Conservation (phyloP, 2,797 vertebrate genomes). For the Chromobotia macracanthus region DNA sequence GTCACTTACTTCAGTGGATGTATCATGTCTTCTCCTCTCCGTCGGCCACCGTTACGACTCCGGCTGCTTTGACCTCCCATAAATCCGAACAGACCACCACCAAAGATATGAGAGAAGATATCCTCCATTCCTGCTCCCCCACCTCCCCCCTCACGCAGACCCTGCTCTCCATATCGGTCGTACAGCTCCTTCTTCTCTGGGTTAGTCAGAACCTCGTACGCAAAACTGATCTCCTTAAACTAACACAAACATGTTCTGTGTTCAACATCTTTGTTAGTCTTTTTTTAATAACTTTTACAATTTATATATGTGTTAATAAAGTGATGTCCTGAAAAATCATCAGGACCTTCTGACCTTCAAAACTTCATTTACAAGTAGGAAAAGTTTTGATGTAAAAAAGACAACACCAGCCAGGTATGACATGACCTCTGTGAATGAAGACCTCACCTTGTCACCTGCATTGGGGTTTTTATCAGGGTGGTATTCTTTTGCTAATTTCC, state of each 20-base stretch:
- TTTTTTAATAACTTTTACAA: no score
- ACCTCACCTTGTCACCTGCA: slow-evolving; percentile 93
- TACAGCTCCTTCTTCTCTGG: slow-evolving; percentile 97
- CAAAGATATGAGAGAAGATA: slow-evolving; percentile 99
- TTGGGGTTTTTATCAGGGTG: slow-evolving; percentile 99
- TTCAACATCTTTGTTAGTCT: no score
- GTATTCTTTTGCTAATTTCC: slow-evolving; percentile 96
- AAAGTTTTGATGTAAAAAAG: no score
- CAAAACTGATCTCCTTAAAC: slow-evolving; percentile 99
- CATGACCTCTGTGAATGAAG: not conserved
- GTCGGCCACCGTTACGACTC: slow-evolving; percentile 90
- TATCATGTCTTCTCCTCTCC: slow-evolving; percentile 98
- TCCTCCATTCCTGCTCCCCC: slow-evolving; percentile 96
- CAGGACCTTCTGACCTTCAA: no score
- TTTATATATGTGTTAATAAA: no score
- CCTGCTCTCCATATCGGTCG: slow-evolving; percentile 96
- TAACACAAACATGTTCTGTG: slow-evolving; percentile 59
- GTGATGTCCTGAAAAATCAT: no score
- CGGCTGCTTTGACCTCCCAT: slow-evolving; percentile 90
- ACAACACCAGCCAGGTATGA: not conserved
- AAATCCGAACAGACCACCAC: slow-evolving; percentile 95
- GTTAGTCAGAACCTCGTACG: slow-evolving; percentile 95
- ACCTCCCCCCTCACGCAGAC: slow-evolving; percentile 93
- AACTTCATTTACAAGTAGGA: no score
- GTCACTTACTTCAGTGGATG: slow-evolving; percentile 92